These are phyloP conservation scores for Strigamia crassipes DNA, from an alignment of 2,888 invertebrate genomes.

Conservation along the genomic window DNA sequence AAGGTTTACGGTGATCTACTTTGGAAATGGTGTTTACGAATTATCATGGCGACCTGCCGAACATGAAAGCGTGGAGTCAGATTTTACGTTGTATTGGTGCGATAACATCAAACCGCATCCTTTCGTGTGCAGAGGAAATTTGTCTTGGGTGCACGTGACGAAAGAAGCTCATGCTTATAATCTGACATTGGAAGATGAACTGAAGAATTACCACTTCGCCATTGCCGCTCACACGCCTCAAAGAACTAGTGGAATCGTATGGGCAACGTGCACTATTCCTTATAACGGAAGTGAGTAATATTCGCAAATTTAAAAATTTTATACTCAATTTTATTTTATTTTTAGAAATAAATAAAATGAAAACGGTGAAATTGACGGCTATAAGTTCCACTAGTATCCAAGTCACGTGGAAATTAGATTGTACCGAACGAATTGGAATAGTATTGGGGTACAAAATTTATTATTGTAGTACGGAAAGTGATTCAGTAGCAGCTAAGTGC, in stretches of 20 bases:
- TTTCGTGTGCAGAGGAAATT: slow-evolving; percentile 68
- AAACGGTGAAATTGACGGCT: slow-evolving; percentile 64
- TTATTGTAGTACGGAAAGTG: slow-evolving; percentile 65
- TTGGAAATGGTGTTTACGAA: slow-evolving; percentile 72
- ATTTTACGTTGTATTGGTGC: slow-evolving; percentile 85
- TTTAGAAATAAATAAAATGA: slow-evolving; percentile 65
- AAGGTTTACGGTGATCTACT: slow-evolving; percentile 73
- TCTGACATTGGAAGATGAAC: slow-evolving; percentile 66
- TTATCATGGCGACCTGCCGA: slow-evolving; percentile 73
- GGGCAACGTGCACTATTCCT: slow-evolving; percentile 76
- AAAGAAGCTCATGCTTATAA: slow-evolving; percentile 63
- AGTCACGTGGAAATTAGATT: slow-evolving; percentile 77
- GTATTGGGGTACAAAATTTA: slow-evolving; percentile 75
- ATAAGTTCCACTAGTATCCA: slow-evolving; percentile 65
- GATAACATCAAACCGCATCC: slow-evolving; percentile 65
- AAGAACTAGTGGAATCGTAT: slow-evolving; percentile 80
- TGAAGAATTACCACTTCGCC: slow-evolving; percentile 72
- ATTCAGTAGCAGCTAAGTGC: background rate
- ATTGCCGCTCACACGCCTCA: slow-evolving; percentile 74
- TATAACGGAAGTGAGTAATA: slow-evolving; percentile 58
- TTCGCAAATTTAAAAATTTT: too few species aligned
- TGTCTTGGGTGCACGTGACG: slow-evolving; percentile 67
- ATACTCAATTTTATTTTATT: slow-evolving; percentile 20
- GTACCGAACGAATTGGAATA: slow-evolving; percentile 72
- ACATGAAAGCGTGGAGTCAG: slow-evolving; percentile 59